Evolutionary conservation across 2,888 invertebrate species (phyloP).

Genomic region (Pachycephus smyrnensis): DNA sequence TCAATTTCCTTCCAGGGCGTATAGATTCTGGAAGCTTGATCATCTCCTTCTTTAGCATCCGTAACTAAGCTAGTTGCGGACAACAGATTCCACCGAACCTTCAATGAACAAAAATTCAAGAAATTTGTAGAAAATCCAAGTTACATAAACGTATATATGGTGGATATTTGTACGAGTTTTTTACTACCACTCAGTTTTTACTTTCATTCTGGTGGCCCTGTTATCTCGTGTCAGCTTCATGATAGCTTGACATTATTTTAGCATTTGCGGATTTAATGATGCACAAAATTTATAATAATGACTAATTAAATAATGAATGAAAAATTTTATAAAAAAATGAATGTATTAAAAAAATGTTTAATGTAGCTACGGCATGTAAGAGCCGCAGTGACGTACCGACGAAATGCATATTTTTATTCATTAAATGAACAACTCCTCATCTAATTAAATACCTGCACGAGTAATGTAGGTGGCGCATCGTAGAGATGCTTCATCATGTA

Average conservation of each 20-base stretch:
- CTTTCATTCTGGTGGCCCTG: slow-evolving; percentile 64
- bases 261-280: slow-evolving; percentile 45
- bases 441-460: slow-evolving; percentile 79
- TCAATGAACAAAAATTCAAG: neutral
- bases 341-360: neutral
- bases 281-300: neutral
- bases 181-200: slow-evolving; percentile 64
- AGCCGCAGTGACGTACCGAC: slow-evolving; percentile 1
- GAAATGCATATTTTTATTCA: slow-evolving; percentile 17
- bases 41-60: slow-evolving; percentile 70
- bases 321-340: slow-evolving; percentile 7
- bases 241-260: slow-evolving; percentile 45
- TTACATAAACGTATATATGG: neutral
- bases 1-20: slow-evolving; percentile 83
- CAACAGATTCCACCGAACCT: slow-evolving; percentile 86
- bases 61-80: slow-evolving; percentile 74
- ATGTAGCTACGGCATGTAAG: neutral
- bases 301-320: neutral
- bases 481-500: slow-evolving; percentile 96
- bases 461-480: slow-evolving; percentile 86
- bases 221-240: slow-evolving; percentile 50
- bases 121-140: neutral
- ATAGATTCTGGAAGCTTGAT: slow-evolving; percentile 72
- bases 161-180: slow-evolving; percentile 53
- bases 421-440: neutral